Evolutionary conservation across 2,797 vertebrate genomes (phyloP).

Genomic region (Eleutherodactylus coqui): DNA sequence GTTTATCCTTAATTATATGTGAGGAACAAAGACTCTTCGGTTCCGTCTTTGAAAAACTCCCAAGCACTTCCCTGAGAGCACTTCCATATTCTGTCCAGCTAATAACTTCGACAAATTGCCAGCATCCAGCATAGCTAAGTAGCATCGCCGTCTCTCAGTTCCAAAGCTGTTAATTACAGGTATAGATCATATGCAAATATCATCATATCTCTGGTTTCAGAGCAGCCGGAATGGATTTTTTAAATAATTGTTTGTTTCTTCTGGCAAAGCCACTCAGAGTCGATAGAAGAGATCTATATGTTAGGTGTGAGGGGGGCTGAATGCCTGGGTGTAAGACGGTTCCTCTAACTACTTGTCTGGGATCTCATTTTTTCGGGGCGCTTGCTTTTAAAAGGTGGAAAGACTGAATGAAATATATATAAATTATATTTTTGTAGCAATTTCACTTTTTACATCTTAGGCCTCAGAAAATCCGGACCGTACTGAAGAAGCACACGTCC

Average conservation of each 20-base stretch:
- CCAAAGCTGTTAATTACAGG: constrained; percentile 62
- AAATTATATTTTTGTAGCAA: not conserved
- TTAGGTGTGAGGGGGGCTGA: not conserved
- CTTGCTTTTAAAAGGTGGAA: not conserved
- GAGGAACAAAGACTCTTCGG: constrained; percentile 51
- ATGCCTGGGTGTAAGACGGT: not conserved
- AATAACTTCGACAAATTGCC: constrained; percentile 57
- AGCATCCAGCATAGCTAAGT: constrained; percentile 55
- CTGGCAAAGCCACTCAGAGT: constrained; percentile 25
- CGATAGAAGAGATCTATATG: constrained; percentile 38
- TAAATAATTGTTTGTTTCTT: constrained; percentile 27
- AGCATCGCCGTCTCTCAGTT: constrained; percentile 48
- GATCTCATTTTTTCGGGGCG: not conserved
- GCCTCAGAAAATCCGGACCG: not conserved
- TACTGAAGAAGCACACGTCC: no score
- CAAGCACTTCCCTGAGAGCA: constrained; percentile 58
- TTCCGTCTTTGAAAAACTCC: constrained; percentile 51
- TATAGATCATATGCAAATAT: constrained; percentile 63
- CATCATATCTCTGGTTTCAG: constrained; percentile 51
- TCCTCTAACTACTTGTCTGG: not conserved
- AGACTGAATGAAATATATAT: not conserved
- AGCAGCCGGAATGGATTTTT: constrained; percentile 26
- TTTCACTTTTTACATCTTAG: not conserved
- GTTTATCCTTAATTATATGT: constrained; percentile 54
- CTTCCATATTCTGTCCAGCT: constrained; percentile 57